Conservation (phyloP, 2,888 invertebrate genomes). For the Hermaeophaga mercurialis region DNA sequence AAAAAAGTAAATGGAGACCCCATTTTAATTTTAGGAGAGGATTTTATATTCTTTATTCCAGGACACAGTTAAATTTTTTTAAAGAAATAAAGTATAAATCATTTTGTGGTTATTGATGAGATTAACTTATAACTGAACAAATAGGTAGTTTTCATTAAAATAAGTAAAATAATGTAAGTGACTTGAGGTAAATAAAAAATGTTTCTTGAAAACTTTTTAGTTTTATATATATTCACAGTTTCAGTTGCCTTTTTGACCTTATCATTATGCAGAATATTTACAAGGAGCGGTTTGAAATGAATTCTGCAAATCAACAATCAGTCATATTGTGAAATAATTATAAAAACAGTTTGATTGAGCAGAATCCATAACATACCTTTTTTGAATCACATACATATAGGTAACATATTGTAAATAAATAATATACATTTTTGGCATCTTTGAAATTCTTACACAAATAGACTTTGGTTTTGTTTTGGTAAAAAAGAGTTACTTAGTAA, state of each 20-base stretch:
- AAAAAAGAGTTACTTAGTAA: slow-evolving; percentile 58
- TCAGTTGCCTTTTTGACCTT: slow-evolving; percentile 32
- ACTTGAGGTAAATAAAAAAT: slow-evolving; percentile 11
- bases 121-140: too few species aligned
- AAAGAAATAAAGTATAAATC: too few species aligned
- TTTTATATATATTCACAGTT: slow-evolving; percentile 27
- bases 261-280: slow-evolving; percentile 40
- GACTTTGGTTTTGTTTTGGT: slow-evolving; percentile 67
- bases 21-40: too few species aligned
- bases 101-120: too few species aligned
- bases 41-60: too few species aligned
- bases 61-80: too few species aligned
- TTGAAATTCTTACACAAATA: slow-evolving; percentile 68
- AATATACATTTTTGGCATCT: slow-evolving; percentile 63
- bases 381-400: slow-evolving; percentile 58
- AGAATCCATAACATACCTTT: slow-evolving; percentile 47
- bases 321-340: slow-evolving; percentile 46
- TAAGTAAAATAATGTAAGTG: not conserved
- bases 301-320: slow-evolving; percentile 49
- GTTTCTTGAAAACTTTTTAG: slow-evolving; percentile 31
- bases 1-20: too few species aligned
- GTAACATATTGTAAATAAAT: slow-evolving; percentile 60
- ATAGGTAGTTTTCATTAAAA: too few species aligned
- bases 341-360: slow-evolving; percentile 36
- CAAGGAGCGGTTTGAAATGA: slow-evolving; percentile 39